Conservation (phyloP, 2,888 invertebrate genomes). For the Xestia ashworthii region DNA sequence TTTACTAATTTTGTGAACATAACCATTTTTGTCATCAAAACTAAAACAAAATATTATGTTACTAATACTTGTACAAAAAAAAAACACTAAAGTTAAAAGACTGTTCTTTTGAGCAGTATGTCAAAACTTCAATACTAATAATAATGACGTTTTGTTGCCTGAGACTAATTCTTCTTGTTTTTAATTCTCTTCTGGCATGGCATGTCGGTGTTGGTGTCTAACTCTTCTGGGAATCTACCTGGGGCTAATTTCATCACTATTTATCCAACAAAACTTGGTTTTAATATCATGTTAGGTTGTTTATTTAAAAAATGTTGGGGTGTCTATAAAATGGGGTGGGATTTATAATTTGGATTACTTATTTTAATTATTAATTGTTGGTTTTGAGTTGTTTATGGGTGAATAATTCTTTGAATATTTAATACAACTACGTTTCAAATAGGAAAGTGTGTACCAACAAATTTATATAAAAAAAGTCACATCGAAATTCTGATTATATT, state of each 20-base stretch:
- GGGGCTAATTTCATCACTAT: conserved; percentile 33
- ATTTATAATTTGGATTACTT: conserved; percentile 10
- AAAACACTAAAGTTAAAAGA: neutral
- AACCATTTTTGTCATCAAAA: conserved; percentile 30
- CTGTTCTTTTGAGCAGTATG: neutral
- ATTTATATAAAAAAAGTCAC: neutral
- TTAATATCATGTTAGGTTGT: conserved; percentile 3
- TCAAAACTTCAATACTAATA: conserved; percentile 42
- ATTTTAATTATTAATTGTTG: neutral
- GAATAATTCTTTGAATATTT: neutral
- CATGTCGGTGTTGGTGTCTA: conserved; percentile 76
- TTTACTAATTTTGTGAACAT: conserved; percentile 17
- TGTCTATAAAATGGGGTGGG: conserved; percentile 14
- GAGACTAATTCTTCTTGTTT: conserved; percentile 51
- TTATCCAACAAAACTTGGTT: conserved; percentile 17
- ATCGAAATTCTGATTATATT: neutral
- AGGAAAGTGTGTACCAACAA: neutral
- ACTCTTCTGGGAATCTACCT: conserved; percentile 37
- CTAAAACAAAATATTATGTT: conserved; percentile 34
- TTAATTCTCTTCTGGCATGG: conserved; percentile 68
- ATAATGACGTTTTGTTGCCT: conserved; percentile 38
- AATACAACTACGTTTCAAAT: neutral
- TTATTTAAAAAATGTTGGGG: neutral
- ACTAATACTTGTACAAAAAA: conserved; percentile 37
- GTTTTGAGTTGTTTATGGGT: conserved; percentile 38